Evolutionary conservation across 92 coral and sea anemone genomes (phyloP).

Genomic region (Virgularia gustaviana): DNA sequence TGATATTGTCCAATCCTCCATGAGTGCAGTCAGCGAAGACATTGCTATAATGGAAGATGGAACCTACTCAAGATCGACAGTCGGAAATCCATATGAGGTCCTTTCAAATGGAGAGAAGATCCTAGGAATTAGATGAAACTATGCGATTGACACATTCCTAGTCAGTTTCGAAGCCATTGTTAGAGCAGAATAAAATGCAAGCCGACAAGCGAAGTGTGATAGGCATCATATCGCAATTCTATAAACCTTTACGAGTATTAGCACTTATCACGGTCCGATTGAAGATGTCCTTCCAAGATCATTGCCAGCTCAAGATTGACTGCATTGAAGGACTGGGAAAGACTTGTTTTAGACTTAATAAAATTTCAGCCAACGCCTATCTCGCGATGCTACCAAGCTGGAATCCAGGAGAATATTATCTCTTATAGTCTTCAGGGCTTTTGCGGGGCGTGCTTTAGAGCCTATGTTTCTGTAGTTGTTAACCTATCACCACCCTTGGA

Average conservation of each 20-base stretch:
- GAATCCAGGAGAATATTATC: too few relatives aligned
- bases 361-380: too few relatives aligned
- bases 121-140: conserved; percentile 36
- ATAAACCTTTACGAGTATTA: too few relatives aligned
- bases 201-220: conserved; percentile 50
- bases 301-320: conserved; percentile 34
- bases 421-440: too few relatives aligned
- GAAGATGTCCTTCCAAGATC: conserved; percentile 44
- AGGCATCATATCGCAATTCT: too few relatives aligned
- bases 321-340: conserved; percentile 26
- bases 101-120: too few relatives aligned
- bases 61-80: not conserved
- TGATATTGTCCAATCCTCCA: too few relatives aligned
- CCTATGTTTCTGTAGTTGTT: conserved; percentile 39
- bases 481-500: conserved; percentile 22
- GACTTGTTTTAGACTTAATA: too few relatives aligned
- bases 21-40: too few relatives aligned
- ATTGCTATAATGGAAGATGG: conserved; percentile 14
- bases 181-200: not conserved
- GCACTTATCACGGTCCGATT: conserved; percentile 36
- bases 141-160: conserved; percentile 1
- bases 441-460: conserved; percentile 22
- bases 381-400: too few relatives aligned
- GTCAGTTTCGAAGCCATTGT: conserved; percentile 20
- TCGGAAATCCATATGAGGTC: conserved; percentile 25